Evolutionary conservation across 2,113 vertebrate genomes (phyloP).

Genomic region (Procavia capensis): DNA sequence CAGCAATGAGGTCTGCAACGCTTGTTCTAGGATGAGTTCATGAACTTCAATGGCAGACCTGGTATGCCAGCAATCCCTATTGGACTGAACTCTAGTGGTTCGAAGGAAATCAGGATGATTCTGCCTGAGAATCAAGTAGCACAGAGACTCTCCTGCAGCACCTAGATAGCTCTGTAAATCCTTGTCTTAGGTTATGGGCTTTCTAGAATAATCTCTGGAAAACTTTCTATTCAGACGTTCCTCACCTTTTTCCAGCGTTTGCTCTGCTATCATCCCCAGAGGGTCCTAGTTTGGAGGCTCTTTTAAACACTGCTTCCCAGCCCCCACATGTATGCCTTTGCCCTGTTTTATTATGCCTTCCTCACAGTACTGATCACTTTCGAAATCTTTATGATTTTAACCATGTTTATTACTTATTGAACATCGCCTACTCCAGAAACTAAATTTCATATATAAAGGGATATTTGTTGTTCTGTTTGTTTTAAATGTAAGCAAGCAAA

Average conservation of each 20-base stretch:
- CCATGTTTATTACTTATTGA: background rate
- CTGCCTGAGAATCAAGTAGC: background rate
- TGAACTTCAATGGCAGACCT: too few species aligned
- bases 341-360: background rate
- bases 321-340: background rate
- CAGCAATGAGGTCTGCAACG: too few species aligned
- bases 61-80: background rate
- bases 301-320: background rate
- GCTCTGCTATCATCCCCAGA: background rate
- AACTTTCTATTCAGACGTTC: background rate
- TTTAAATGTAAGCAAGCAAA: background rate
- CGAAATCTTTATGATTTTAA: background rate
- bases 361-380: background rate
- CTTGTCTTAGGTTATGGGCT: background rate
- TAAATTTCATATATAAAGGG: background rate
- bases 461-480: background rate
- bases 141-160: background rate
- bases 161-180: background rate
- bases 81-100: background rate
- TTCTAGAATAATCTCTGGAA: background rate
- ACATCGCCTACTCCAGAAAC: background rate
- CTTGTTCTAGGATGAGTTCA: too few species aligned
- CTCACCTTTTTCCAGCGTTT: background rate
- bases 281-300: background rate
- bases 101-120: background rate